These are phyloP conservation scores for Pyrgus malvae DNA, from an alignment of 2,888 invertebrate genomes.

Conservation along the genomic window DNA sequence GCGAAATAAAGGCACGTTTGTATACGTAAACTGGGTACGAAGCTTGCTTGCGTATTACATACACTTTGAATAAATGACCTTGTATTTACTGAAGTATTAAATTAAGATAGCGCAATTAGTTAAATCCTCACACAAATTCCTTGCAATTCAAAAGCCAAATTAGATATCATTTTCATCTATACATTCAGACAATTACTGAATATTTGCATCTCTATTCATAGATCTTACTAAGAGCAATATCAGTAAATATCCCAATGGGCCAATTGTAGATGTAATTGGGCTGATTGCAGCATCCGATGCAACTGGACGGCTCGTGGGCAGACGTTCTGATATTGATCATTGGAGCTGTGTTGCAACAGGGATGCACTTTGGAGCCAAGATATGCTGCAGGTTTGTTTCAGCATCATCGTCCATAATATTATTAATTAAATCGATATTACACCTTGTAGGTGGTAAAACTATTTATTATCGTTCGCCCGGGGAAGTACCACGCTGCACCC, in stretches of 20 bases:
- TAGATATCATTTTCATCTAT: neutral
- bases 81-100: too few species aligned
- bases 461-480: too few species aligned
- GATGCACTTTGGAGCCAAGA: constrained; percentile 77
- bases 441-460: too few species aligned
- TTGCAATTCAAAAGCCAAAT: neutral
- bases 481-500: too few species aligned
- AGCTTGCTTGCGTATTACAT: too few species aligned
- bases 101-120: neutral
- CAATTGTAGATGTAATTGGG: neutral
- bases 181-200: constrained; percentile 10
- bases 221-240: neutral
- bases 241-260: constrained; percentile 6
- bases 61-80: too few species aligned
- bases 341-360: constrained; percentile 83
- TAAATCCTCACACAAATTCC: neutral
- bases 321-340: constrained; percentile 80
- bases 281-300: constrained; percentile 59
- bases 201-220: constrained; percentile 12
- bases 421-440: too few species aligned
- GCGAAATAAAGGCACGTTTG: too few species aligned
- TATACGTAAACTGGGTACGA: too few species aligned
- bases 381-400: constrained; percentile 59
- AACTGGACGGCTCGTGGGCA: constrained; percentile 70
- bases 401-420: too few species aligned